Conservation (phyloP, 1,140 invertebrate species). For the Trichonephila clavata region DNA sequence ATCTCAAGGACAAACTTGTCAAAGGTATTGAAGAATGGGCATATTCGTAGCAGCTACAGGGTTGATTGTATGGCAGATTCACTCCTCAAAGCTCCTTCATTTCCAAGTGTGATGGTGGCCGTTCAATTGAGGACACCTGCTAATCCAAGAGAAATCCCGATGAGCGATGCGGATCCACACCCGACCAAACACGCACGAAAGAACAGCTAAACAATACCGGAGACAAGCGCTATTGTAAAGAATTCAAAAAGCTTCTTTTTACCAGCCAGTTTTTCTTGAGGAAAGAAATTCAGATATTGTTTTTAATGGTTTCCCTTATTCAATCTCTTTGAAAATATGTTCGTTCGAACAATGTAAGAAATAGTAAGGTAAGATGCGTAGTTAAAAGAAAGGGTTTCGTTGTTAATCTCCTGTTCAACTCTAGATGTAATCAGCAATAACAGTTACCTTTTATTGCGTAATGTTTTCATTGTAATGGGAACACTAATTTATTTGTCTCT, state of each 20-base stretch:
- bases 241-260: slow-evolving; percentile 8
- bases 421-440: slow-evolving; percentile 1
- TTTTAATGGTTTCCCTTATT: slow-evolving; percentile 5
- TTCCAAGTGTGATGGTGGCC: not conserved
- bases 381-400: not conserved
- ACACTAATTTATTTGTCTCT: not conserved
- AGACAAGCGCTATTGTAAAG: not conserved
- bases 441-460: not conserved
- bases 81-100: not conserved
- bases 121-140: not conserved
- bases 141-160: not conserved
- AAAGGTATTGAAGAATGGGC: not conserved
- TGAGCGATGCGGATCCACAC: not conserved
- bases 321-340: slow-evolving; percentile 8
- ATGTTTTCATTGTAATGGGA: slow-evolving; percentile 11
- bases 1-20: not conserved
- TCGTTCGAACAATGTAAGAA: not conserved
- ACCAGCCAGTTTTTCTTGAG: not conserved
- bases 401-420: slow-evolving; percentile 11
- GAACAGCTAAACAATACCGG: not conserved
- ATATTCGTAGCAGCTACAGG: not conserved
- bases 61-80: not conserved
- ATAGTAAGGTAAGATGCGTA: not conserved
- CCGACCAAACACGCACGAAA: not conserved
- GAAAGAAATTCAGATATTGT: slow-evolving; percentile 3